These are phyloP conservation scores for Haemorhous mexicanus DNA, from an alignment of 2,113 vertebrate genomes.

Conservation along the genomic window DNA sequence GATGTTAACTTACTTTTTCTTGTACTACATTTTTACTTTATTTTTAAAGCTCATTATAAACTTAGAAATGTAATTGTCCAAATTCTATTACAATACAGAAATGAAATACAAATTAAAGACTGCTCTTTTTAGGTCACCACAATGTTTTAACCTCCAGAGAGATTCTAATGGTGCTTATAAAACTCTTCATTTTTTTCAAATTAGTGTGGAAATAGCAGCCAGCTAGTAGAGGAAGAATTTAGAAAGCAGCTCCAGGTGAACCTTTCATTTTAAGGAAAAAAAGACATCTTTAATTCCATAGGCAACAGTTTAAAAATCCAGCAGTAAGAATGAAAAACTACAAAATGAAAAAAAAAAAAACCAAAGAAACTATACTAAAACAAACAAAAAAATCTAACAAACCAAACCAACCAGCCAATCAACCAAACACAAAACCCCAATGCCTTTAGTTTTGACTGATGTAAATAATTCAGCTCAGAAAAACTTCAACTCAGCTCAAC, in stretches of 20 bases:
- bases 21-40: not conserved
- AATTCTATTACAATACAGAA: not conserved
- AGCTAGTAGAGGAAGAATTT: not conserved
- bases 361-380: not conserved
- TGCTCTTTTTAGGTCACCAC: not conserved
- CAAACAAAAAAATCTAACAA: fast-evolving
- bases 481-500: not conserved
- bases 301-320: not conserved
- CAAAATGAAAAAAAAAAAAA: not conserved
- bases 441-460: not conserved
- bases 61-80: not conserved
- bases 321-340: not conserved
- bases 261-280: not conserved
- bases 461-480: not conserved
- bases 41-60: not conserved
- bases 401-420: not conserved
- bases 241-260: not conserved
- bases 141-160: not conserved
- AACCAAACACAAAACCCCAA: fast-evolving
- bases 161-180: not conserved
- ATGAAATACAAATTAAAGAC: not conserved
- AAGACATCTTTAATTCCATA: not conserved
- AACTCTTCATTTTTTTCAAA: not conserved
- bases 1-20: not conserved
- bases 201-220: not conserved